Percentiles rank a stretch among this genome's conserved stretches.
Conservation (phyloP, 2,797 vertebrate genomes). For the Pampus argenteus region DNA sequence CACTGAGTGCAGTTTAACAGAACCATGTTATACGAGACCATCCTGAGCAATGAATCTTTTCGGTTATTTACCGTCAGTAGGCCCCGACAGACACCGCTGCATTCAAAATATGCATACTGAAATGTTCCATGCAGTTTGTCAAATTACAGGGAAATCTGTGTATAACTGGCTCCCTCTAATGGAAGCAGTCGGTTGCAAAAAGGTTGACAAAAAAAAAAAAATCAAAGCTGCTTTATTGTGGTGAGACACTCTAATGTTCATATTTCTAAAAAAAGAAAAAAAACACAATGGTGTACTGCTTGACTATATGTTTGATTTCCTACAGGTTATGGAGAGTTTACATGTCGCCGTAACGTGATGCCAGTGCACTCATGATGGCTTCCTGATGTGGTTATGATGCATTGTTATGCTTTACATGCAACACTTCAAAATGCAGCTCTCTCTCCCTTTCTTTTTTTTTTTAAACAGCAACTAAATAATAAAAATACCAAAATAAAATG, state of each 20-base stretch:
- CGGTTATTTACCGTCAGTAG: conserved; percentile 10
- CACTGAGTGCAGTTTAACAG: conserved; percentile 5
- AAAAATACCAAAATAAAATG: conserved; percentile 14
- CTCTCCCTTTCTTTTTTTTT: too few relatives aligned
- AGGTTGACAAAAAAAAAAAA: too few relatives aligned
- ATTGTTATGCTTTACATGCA: conserved; percentile 31
- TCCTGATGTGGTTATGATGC: conserved; percentile 31
- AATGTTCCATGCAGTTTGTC: conserved; percentile 14
- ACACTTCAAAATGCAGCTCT: conserved; percentile 8
- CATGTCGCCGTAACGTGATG: conserved; percentile 4
- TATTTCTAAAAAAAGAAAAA: conserved; percentile 25
- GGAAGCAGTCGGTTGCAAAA: conserved; percentile 32
- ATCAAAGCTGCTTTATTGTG: conserved; percentile 2
- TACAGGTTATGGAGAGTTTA: conserved; percentile 4
- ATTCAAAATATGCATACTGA: conserved; percentile 10
- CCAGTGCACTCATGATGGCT: conserved; percentile 6
- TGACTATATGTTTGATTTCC: conserved; percentile 4
- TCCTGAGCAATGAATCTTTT: conserved; percentile 29
- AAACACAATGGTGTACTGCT: neutral
- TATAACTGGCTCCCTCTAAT: conserved; percentile 70
- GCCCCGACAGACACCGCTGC: conserved; percentile 9
- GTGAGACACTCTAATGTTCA: neutral
- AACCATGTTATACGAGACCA: neutral
- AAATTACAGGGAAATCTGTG: conserved; percentile 32
- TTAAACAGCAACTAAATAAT: neutral